Evolutionary conservation across 2,888 invertebrate genomes (phyloP).

Genomic region (Lycia hirtaria): DNA sequence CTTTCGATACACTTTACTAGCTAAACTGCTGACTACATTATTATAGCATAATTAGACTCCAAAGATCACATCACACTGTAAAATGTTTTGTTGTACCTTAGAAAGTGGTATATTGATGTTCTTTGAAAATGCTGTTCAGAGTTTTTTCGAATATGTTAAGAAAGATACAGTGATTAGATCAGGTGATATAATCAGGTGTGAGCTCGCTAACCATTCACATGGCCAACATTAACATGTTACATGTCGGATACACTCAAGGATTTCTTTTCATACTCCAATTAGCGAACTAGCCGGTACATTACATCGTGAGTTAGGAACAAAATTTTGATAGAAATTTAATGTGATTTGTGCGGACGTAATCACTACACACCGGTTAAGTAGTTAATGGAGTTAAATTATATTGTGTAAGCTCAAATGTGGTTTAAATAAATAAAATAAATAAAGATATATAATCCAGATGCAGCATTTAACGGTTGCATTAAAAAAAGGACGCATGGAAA

Average conservation of each 20-base stretch:
- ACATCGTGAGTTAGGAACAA: not conserved
- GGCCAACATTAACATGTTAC: slow-evolving; percentile 4
- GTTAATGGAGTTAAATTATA: not conserved
- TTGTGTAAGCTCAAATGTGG: not conserved
- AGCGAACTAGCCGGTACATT: slow-evolving; percentile 27
- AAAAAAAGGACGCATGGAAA: slow-evolving; percentile 62
- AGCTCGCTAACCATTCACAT: slow-evolving; percentile 25
- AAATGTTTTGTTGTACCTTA: too few relatives aligned
- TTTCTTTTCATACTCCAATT: slow-evolving; percentile 20
- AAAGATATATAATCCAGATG: slow-evolving; percentile 11
- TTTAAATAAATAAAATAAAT: too few relatives aligned
- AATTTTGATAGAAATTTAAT: not conserved
- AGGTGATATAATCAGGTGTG: slow-evolving; percentile 24
- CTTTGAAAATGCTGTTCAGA: not conserved
- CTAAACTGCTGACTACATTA: too few relatives aligned
- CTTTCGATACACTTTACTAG: too few relatives aligned
- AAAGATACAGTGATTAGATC: slow-evolving; percentile 28
- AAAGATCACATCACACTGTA: too few relatives aligned
- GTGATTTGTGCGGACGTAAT: not conserved
- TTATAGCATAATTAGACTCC: too few relatives aligned
- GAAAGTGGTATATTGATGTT: too few relatives aligned
- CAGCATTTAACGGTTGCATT: slow-evolving; percentile 36
- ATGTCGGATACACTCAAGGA: slow-evolving; percentile 21
- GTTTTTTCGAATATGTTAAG: too few relatives aligned
- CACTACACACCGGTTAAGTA: not conserved